Base-by-base conservation (phyloP, 2,113 vertebrate genomes). In the Oryzias javanicus region DNA sequence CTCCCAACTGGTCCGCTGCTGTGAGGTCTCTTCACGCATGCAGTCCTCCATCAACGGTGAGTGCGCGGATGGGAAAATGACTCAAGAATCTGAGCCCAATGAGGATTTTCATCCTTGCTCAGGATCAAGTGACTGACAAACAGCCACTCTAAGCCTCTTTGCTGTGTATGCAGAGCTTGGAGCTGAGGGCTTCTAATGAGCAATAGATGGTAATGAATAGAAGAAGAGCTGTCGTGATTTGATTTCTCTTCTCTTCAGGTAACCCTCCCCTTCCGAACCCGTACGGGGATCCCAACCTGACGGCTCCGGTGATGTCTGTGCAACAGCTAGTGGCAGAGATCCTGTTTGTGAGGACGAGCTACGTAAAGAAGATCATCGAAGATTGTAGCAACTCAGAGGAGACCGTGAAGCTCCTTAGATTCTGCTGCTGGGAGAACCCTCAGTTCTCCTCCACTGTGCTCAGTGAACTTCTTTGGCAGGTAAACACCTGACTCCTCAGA, bases 371-470 rank as follows among this genome's bases (percentile, higher is more conserved):
- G 93, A 98, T 99, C 60, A 98, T 98, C 64, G 97, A 99, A 88
- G 97, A 99, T 80, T 99, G 97, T 88, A 99, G 96, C 91, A 99
- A 98, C 89, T 98, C 97, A 1, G 97, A 99, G 77, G 97, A 99
- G 88, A 99, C 97, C 0, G 94, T 99, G 83, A 99, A 99, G 83
- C 82, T 99, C 66, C 94, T 99, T 87, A 94, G 97, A 71, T 99
- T 99, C 90, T 97, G 97, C 91, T 99, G 97, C 89, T 99, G 97
- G 97, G 97, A 99, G 80, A 99, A 98, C 89, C 97, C 97, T 62
- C 96, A 98, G 88, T 99, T 99, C 67, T 99, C 97, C 76, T 99
- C 97, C 79, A 98, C 96, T 71, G 97, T 99, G 81, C 95, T 99
- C 68, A 96, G 96, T 86, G 97, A 99, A 86, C 94, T 99, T 55